These are phyloP conservation scores for Erpornis zantholeuca DNA, from an alignment of 2,113 vertebrate species.

Conservation along the genomic window DNA sequence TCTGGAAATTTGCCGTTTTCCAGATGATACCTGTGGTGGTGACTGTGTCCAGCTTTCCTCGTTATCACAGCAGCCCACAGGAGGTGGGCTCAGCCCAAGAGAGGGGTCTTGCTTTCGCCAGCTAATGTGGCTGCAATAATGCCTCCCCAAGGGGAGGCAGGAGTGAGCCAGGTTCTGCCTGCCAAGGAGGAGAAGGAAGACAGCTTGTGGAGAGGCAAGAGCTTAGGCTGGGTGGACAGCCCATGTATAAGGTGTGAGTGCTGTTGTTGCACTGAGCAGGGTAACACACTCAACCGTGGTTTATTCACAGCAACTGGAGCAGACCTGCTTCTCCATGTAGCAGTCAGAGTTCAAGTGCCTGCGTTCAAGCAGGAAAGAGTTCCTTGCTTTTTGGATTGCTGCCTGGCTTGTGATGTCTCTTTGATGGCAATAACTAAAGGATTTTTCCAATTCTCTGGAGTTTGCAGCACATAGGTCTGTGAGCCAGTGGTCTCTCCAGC, in stretches of 20 bases:
- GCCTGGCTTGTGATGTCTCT: neutral
- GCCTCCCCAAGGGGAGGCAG: neutral
- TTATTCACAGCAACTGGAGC: neutral
- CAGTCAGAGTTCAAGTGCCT: neutral
- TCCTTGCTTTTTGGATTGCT: neutral
- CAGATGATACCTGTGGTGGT: neutral
- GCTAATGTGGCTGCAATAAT: neutral
- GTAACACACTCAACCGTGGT: neutral
- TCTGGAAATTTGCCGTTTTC: neutral
- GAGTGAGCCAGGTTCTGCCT: neutral
- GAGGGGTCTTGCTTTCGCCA: neutral
- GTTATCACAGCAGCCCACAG: neutral
- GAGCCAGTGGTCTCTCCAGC: neutral
- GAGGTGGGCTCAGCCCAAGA: neutral
- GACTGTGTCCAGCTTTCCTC: neutral
- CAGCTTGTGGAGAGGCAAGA: neutral
- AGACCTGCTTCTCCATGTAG: neutral
- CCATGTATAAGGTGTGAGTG: fast-evolving
- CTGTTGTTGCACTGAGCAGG: neutral
- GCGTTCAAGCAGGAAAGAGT: neutral
- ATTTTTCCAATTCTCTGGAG: neutral
- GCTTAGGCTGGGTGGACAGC: neutral
- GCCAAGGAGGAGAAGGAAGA: neutral
- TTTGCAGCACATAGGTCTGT: neutral
- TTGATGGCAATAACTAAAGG: neutral